Evolutionary conservation across 37 sponge, comb jelly and placozoan species (phyloP), one percentile per base, ranked within the genome.

Genomic region (Haliclona indistincta): DNA sequence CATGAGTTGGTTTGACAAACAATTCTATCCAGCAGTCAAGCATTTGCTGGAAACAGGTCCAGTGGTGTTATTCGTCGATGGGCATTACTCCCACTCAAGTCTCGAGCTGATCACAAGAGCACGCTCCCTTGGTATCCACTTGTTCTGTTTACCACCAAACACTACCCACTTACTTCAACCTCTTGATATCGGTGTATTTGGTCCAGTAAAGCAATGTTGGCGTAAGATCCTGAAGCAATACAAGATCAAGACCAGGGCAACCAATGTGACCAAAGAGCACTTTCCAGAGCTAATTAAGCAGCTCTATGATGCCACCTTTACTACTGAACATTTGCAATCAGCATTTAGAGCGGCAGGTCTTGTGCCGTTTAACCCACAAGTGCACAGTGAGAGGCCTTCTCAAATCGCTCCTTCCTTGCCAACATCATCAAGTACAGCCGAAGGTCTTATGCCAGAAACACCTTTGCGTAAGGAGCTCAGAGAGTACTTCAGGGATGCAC

Each of bases 11-110:
- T 79, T 86, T 42, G 17, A 54, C 35, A 80, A 86, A 34, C 0
- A 62, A 41, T 80, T 87, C 36, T 32, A 75, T 22, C 87, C 77
- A 37, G 70, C 77, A 32, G 81, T 80, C 8, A 54, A 69, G 38
- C 60, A 68, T 26, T 37, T 60, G 23, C 30, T 56, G 5, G 4
- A 8, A 72, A 55, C 2, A 37, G n/a, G 36, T 20, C 82, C 88
- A 45, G 73, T 76, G 4, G 62, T 81, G 35, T 74, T 88, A 8
- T 53, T 88, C 63, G 69, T 88, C 71, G 82, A 88, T 88, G 88
- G 82, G 23, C 82, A 88, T 63, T 73, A 81, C 53, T 81, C 78
- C 1, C 78, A 88, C 43, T 13, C 77, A 22, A 73, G 53, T 49
- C 43, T 80, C 1, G 19, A 68, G 17, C n/a, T 80, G 45, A 58